Evolutionary conservation across 2,113 vertebrate species (phyloP).

Genomic region (Oreochromis spilurus): DNA sequence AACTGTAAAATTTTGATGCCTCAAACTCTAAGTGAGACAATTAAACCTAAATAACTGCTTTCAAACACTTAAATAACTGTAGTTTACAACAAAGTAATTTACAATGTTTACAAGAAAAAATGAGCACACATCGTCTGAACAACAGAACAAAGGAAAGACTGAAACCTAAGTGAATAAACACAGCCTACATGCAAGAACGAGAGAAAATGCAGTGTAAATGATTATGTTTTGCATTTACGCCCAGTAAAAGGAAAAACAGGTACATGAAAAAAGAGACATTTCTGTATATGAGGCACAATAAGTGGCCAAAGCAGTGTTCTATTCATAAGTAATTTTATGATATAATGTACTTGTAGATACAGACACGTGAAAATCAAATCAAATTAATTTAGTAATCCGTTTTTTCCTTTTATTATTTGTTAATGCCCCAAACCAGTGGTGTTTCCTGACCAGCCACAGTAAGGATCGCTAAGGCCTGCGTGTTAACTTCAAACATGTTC

Average conservation of each 20-base stretch:
- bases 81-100: not conserved
- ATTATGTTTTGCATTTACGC: not conserved
- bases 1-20: not conserved
- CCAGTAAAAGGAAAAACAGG: not conserved
- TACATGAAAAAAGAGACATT: not conserved
- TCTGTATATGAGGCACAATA: not conserved
- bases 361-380: not conserved
- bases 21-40: not conserved
- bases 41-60: not conserved
- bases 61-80: not conserved
- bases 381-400: not conserved
- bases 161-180: not conserved
- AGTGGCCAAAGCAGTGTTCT: not conserved
- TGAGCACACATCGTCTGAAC: not conserved
- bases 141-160: not conserved
- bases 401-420: not conserved
- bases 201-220: not conserved
- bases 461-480: not conserved
- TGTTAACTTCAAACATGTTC: not conserved
- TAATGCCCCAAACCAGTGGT: not conserved
- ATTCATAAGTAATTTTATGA: not conserved
- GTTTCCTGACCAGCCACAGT: conserved; percentile 1
- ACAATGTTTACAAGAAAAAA: not conserved
- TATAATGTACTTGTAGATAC: not conserved
- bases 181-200: not conserved